phyloP scores from a whole-genome alignment of 1,140 invertebrate genomes.

The Ips typographus region DNA sequence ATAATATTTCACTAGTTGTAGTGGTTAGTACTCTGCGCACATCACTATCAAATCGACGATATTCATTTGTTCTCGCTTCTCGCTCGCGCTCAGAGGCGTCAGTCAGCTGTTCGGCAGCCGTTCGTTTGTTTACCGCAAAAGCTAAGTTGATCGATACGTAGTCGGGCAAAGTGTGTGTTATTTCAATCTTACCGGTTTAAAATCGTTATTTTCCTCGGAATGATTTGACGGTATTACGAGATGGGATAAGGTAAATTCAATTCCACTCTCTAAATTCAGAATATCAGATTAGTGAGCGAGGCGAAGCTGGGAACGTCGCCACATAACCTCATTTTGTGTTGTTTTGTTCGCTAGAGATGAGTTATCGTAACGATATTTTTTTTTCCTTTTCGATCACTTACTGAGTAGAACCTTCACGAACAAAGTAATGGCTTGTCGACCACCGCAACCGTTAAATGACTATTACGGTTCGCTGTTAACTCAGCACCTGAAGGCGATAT shows the following conservation, averaged over 20 bases:
- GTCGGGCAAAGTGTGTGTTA: slow-evolving; percentile 6
- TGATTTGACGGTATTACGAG: neutral
- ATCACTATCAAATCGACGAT: too few relatives aligned
- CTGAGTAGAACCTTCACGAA: neutral
- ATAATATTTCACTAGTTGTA: too few relatives aligned
- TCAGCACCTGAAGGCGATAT: slow-evolving; percentile 30
- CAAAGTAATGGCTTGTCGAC: neutral
- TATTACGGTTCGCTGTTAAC: slow-evolving; percentile 21
- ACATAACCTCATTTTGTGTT: neutral
- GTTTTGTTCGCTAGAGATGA: neutral
- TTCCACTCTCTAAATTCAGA: neutral
- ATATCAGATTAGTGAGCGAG: too few relatives aligned
- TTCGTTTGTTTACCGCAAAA: slow-evolving; percentile 6
- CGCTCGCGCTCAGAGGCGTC: slow-evolving; percentile 6
- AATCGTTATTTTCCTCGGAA: slow-evolving; percentile 4
- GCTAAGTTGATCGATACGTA: slow-evolving; percentile 18
- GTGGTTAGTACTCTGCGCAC: too few relatives aligned
- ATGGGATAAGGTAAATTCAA: slow-evolving; percentile 9
- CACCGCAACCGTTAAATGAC: neutral
- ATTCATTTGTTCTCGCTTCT: neutral
- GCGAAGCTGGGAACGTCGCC: neutral
- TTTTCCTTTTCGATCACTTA: too few relatives aligned
- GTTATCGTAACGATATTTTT: neutral
- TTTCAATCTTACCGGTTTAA: slow-evolving; percentile 5
- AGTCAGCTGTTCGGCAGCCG: slow-evolving; percentile 21